Conservation (phyloP, 2,888 invertebrate genomes). For the Drosophila siamana region DNA sequence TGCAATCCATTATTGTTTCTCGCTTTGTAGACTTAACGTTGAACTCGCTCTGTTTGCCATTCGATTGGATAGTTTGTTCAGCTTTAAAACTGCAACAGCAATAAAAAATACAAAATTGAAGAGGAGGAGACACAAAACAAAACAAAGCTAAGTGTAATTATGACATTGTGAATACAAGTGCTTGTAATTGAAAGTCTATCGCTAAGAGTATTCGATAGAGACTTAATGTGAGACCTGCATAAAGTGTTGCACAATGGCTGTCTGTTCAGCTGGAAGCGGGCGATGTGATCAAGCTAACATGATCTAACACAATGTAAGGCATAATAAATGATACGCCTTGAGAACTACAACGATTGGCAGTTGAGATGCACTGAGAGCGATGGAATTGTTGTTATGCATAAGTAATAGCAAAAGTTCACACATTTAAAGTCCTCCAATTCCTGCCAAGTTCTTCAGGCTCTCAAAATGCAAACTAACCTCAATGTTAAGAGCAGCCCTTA, state of each 20-base stretch:
- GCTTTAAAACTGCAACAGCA: conserved; percentile 46
- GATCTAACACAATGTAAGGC: neutral
- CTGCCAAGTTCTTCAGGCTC: neutral
- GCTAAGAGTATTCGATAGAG: conserved; percentile 16
- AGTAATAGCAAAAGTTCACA: neutral
- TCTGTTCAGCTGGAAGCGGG: conserved; percentile 32
- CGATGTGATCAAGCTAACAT: conserved; percentile 16
- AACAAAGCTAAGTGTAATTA: conserved; percentile 46
- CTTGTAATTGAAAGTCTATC: conserved; percentile 45
- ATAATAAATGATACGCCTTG: neutral
- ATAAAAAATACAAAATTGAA: neutral
- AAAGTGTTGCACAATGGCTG: conserved; percentile 23
- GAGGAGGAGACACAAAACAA: neutral
- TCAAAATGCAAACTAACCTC: neutral
- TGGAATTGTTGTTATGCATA: too few relatives aligned
- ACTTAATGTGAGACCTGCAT: conserved; percentile 9
- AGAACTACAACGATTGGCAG: conserved; percentile 4
- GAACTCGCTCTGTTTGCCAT: conserved; percentile 34
- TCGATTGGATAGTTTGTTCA: conserved; percentile 45
- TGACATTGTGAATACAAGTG: conserved; percentile 44
- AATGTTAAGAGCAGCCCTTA: conserved; percentile 25
- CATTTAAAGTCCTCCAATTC: neutral
- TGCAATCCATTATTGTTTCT: conserved; percentile 56
- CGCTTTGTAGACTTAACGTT: conserved; percentile 39
- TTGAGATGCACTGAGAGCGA: too few relatives aligned